Percentiles rank a stretch among this genome's conserved stretches.
Conservation (phyloP, 1,140 invertebrate genomes). For the Zaprionus tsacasi region DNA sequence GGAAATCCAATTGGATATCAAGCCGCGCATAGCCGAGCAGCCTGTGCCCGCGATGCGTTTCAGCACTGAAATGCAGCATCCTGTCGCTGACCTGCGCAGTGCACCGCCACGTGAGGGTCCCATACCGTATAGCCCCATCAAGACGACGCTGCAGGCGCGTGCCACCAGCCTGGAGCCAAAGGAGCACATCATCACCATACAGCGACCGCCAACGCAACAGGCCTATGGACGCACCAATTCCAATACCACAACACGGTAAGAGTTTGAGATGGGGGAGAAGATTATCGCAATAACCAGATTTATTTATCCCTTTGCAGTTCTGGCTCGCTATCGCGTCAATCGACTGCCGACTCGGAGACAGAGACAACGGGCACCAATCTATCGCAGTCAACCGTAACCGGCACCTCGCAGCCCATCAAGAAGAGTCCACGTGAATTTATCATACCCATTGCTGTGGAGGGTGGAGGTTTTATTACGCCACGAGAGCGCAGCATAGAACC, state of each 20-base stretch:
- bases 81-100: slow-evolving; percentile 83
- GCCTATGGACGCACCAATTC: slow-evolving; percentile 77
- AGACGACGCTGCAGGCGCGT: slow-evolving; percentile 68
- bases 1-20: slow-evolving; percentile 87
- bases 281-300: background rate
- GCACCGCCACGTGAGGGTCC: slow-evolving; percentile 83
- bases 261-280: background rate
- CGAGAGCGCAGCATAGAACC: slow-evolving; percentile 90
- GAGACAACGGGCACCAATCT: slow-evolving; percentile 86
- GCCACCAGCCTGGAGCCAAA: slow-evolving; percentile 84
- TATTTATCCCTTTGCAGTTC: slow-evolving; percentile 55
- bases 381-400: slow-evolving; percentile 77
- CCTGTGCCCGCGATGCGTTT: slow-evolving; percentile 75
- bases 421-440: slow-evolving; percentile 95
- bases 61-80: slow-evolving; percentile 83
- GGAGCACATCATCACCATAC: slow-evolving; percentile 89
- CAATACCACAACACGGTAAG: slow-evolving; percentile 77
- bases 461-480: slow-evolving; percentile 93
- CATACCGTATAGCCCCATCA: slow-evolving; percentile 77
- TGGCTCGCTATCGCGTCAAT: slow-evolving; percentile 87
- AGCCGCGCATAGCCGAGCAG: slow-evolving; percentile 75
- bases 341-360: slow-evolving; percentile 89
- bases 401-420: slow-evolving; percentile 90
- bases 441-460: slow-evolving; percentile 95
- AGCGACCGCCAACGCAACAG: slow-evolving; percentile 84